Evolutionary conservation across 2,113 vertebrate species (phyloP).

Genomic region (Glaucomys volans): DNA sequence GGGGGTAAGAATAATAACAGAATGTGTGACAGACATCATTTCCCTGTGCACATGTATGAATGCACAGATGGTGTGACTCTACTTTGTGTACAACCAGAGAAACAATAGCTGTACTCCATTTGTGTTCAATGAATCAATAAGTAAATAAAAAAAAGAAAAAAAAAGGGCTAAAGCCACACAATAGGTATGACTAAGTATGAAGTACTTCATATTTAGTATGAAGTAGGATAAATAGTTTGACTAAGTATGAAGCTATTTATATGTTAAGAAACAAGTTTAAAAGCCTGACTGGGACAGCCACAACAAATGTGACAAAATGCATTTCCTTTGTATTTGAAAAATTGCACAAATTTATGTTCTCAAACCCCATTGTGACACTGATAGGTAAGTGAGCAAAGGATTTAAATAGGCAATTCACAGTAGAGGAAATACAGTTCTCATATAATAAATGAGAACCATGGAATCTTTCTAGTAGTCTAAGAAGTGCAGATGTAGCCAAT

Average conservation of each 20-base stretch:
- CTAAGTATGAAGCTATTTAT: background rate
- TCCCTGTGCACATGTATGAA: too few species aligned
- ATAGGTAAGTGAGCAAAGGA: background rate
- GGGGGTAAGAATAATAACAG: too few species aligned
- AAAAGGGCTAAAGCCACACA: background rate
- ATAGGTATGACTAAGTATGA: slow-evolving; percentile 29
- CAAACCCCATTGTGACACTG: background rate
- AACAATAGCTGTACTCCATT: too few species aligned
- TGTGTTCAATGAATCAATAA: too few species aligned
- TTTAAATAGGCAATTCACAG: background rate
- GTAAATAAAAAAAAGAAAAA: too few species aligned
- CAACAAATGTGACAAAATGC: background rate
- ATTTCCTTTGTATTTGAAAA: background rate
- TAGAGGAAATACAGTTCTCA: background rate
- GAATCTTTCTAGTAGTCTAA: background rate
- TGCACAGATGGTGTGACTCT: too few species aligned
- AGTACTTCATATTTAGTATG: background rate
- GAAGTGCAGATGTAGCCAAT: background rate
- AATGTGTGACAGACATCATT: too few species aligned
- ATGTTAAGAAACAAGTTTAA: slow-evolving; percentile 29
- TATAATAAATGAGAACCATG: background rate
- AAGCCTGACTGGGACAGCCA: background rate
- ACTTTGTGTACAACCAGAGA: too few species aligned
- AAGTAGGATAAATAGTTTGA: background rate
- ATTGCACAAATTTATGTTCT: background rate